phyloP scores from a whole-genome alignment of 2,797 vertebrate genomes.

The Phrynocephalus vlangalii region DNA sequence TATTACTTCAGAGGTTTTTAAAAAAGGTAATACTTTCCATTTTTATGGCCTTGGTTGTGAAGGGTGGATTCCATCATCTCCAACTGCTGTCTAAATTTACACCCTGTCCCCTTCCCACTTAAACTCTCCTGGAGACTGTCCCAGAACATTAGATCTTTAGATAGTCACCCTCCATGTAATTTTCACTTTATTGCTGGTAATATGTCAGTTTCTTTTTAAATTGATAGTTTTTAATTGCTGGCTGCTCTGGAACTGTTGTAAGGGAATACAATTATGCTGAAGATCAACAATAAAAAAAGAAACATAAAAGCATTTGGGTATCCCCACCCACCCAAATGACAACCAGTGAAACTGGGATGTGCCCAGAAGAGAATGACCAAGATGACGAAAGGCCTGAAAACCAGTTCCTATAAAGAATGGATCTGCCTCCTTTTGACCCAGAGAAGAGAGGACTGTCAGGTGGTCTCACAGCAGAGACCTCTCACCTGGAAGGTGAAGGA shows the following conservation, averaged over 20 bases:
- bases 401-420: too few species aligned
- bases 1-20: conserved; percentile 71
- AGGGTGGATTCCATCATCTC: background rate
- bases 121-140: background rate
- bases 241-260: background rate
- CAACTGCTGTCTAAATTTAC: background rate
- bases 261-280: too few species aligned
- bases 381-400: too few species aligned
- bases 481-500: too few species aligned
- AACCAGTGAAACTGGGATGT: too few species aligned
- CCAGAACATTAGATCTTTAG: background rate
- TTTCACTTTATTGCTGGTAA: background rate
- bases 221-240: background rate
- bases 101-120: background rate
- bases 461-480: too few species aligned
- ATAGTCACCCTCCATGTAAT: background rate
- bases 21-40: conserved; percentile 25
- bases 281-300: too few species aligned
- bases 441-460: too few species aligned
- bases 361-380: too few species aligned
- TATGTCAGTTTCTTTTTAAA: background rate
- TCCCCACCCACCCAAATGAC: too few species aligned
- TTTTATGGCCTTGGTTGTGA: background rate
- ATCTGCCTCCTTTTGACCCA: too few species aligned
- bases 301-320: too few species aligned